Base-by-base conservation (phyloP, 2,797 vertebrate genomes). In the Otolemur crassicaudatus region DNA sequence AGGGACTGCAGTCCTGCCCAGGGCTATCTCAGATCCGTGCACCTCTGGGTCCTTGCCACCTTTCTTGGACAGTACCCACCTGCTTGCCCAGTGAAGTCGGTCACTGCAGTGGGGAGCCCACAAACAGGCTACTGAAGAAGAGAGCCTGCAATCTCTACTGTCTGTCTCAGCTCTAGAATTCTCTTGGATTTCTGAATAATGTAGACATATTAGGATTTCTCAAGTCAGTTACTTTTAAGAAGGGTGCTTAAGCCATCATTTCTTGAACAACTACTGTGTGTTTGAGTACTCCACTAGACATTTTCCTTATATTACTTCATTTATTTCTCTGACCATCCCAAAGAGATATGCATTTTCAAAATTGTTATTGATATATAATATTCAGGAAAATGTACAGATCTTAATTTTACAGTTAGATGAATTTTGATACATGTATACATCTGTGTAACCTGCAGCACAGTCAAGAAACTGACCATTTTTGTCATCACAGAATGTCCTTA, bases 361-460 rank as follows among this genome's bases (percentile, higher is more conserved):
- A 92, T 46, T 90, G 27, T 80, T 81, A 53, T 84, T 87, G 34
- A 94, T 12, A 80, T 31, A 79, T 25, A 82, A 60, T 77, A 7
- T 76, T 67, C 19, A 69, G 49, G 85, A 94, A 88, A 65, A 79
- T 91, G 86, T 40, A 87, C 12, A 82, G n/a, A 84, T 81, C 63
- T 92, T 90, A 88, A 89, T 27, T 75, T 49, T 73, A 29, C 5
- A 94, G 70, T 82, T 69, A 69, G 49, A 58, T 88, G 19, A 67
- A 63, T 65, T 79, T 91, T 82, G 40, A 75, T 73, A 43, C 27
- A 37, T 58, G 16, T 60, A 37, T 58, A 73, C 13, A 88, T 7
- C 16, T 60, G 34, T 87, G 60, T 82, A 81, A 58, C 5, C 22
- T 53, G 67, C 13, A 81, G 8, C 16, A 63, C 17, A 76, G 65